Base-by-base conservation (phyloP, 2,797 vertebrate species). In the Danio kyathit region DNA sequence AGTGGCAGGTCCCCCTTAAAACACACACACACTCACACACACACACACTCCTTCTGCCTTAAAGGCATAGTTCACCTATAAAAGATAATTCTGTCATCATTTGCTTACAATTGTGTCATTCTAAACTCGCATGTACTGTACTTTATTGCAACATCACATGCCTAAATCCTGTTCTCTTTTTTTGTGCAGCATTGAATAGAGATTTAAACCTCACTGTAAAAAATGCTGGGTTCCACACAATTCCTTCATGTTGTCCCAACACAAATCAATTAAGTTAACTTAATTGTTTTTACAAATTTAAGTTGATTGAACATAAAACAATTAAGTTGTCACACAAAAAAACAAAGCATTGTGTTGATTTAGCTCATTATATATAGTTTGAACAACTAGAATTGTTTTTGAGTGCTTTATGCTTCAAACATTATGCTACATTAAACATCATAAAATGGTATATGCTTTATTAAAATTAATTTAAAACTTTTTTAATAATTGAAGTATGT, bases 1-100 rank as follows among this genome's bases (percentile, higher is more conserved):
- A 85, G 82, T 81, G 81, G 70, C 85, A 76, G 77, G 74, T 80
- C 5, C 6, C 60, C 1, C 13, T 12, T 0, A 6, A 13, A 41
- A 29, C 1, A 29, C 29, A 29, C 29, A 29, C 1, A 29, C 29
- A 29, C 29, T 29, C 29, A 29, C 29, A 29, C 1, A 65, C 75
- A 64, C 48, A 60, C 74, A 74, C 64, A 21, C 49, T 40, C 64
- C 60, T 63, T 40, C 52, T 78, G 74, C 51, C 74, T 77, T 73
- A 59, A 57, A 66, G 64, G 1, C 8, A 64, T 10, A n/a, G 40
- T 41, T 64, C 40, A 64, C 13, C 14, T 14, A 43, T 14, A 14
- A 64, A 16, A 43, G 8, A 64, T n/a, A 44, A 64, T 64, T 1
- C 11, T 64, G 16, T 43, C 9, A 43, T 11, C 2, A 41, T 12